phyloP scores from a whole-genome alignment of 1,140 invertebrate species.

The Hypothenemus hampei region DNA sequence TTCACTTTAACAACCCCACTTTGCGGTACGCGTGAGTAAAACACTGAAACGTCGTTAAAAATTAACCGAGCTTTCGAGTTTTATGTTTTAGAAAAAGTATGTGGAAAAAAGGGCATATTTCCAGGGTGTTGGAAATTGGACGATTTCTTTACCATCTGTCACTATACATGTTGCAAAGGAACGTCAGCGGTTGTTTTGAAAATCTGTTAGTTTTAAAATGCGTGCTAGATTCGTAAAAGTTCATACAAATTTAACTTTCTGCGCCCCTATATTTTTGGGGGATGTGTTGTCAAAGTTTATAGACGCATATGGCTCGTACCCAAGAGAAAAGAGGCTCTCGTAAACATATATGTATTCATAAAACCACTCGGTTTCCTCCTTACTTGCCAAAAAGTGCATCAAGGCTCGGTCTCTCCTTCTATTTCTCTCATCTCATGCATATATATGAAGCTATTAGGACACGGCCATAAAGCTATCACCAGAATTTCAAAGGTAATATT shows the following conservation, averaged over 20 bases:
- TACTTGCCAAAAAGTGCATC: conserved; percentile 11
- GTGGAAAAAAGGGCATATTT: too few species aligned
- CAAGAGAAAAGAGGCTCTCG: conserved; percentile 6
- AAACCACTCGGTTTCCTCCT: conserved; percentile 8
- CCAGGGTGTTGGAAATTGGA: too few species aligned
- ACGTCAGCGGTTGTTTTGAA: too few species aligned
- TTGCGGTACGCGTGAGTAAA: conserved; percentile 11
- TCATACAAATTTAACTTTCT: too few species aligned
- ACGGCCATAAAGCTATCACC: too few species aligned
- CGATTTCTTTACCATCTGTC: too few species aligned
- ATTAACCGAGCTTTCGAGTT: conserved; percentile 16
- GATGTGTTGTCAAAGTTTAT: conserved; percentile 9
- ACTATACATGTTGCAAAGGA: too few species aligned
- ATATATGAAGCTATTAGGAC: conserved; percentile 10
- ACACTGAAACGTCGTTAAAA: conserved; percentile 19
- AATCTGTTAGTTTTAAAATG: too few species aligned
- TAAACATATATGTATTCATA: conserved; percentile 16
- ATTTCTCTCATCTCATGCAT: conserved; percentile 9
- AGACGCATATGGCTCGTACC: conserved; percentile 7
- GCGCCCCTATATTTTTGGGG: too few species aligned
- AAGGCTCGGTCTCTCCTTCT: not conserved
- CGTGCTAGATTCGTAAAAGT: too few species aligned
- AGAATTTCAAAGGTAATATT: not conserved
- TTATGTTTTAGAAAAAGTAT: too few species aligned
- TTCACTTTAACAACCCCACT: conserved; percentile 13